These are phyloP conservation scores for Apostichopus parvimensis DNA, from an alignment of 35 echinoderm and acorn worm species.

Conservation along the genomic window DNA sequence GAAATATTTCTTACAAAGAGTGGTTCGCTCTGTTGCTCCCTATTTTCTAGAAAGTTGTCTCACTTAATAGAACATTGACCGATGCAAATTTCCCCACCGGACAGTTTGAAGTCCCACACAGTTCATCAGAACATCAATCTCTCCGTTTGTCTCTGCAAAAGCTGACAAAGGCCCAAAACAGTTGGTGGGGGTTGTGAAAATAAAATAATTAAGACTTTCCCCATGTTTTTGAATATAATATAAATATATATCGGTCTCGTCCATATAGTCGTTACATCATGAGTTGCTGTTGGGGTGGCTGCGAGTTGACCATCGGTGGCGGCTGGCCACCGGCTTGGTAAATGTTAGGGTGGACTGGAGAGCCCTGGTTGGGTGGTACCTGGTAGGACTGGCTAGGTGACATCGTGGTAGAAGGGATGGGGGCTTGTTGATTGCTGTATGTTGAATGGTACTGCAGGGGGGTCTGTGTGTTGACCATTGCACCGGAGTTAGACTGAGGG, in stretches of 20 bases:
- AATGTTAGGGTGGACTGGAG: constrained; percentile 32
- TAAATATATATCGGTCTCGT: no score
- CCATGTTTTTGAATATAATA: not conserved
- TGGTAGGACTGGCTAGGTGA: constrained; percentile 19
- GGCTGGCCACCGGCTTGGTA: constrained; percentile 47
- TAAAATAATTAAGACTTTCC: no score
- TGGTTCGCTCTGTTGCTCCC: no score
- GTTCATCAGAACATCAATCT: no score
- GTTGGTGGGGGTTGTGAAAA: no score
- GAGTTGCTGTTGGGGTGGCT: constrained; percentile 57
- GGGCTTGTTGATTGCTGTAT: constrained; percentile 14
- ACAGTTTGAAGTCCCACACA: no score
- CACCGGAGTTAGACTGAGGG: constrained; percentile 33
- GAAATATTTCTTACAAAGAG: no score
- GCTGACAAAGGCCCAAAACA: no score
- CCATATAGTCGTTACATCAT: constrained; percentile 47
- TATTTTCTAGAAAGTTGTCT: no score
- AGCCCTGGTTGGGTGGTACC: constrained; percentile 59
- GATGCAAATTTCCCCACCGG: no score
- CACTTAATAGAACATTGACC: no score
- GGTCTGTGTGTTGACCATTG: constrained; percentile 45
- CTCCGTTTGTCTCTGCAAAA: no score
- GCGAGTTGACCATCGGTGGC: constrained; percentile 3
- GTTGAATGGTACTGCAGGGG: constrained; percentile 67
- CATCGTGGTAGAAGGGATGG: constrained; percentile 24